Percentiles rank a stretch among this genome's conserved stretches.
Evolutionary conservation across 2,113 vertebrate species (phyloP).

Genomic region (Oceanodroma tethys): DNA sequence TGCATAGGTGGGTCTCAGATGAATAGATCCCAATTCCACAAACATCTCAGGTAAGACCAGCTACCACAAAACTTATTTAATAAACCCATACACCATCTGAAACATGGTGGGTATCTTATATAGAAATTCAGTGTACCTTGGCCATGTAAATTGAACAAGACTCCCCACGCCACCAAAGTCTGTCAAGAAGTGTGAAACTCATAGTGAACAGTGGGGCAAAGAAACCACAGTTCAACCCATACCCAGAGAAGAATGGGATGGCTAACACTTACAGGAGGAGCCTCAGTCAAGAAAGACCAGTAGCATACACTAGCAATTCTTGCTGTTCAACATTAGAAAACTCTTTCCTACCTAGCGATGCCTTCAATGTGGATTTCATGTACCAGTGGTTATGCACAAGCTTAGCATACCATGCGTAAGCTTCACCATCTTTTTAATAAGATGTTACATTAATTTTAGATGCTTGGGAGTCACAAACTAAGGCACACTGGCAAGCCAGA

Average conservation of each 20-base stretch:
- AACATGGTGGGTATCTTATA: not conserved
- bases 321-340: not conserved
- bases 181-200: not conserved
- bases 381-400: not conserved
- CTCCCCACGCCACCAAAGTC: not conserved
- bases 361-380: not conserved
- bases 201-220: not conserved
- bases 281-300: not conserved
- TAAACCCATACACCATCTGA: not conserved
- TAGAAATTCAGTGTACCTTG: not conserved
- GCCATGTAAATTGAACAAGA: not conserved
- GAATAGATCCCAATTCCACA: not conserved
- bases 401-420: not conserved
- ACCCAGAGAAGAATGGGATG: not conserved
- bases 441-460: not conserved
- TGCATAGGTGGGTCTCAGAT: not conserved
- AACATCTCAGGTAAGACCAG: not conserved
- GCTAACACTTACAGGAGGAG: not conserved
- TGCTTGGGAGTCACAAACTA: not conserved
- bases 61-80: not conserved
- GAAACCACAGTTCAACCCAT: not conserved
- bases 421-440: not conserved
- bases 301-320: not conserved
- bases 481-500: not conserved
- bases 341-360: not conserved